phyloP scores from a whole-genome alignment of 2,113 vertebrate genomes.

The Ceyx cyanopectus region DNA sequence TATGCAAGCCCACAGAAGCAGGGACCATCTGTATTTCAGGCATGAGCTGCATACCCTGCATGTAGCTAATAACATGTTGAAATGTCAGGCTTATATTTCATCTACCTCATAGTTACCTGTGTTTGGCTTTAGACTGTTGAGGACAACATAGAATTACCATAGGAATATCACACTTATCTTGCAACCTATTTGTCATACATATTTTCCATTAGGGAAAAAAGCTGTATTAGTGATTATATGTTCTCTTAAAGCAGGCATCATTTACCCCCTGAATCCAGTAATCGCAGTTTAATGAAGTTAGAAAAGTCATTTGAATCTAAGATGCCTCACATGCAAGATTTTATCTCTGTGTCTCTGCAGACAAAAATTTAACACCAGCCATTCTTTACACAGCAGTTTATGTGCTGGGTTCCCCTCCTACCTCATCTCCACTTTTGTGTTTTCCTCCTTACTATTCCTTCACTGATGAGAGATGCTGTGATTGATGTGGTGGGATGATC shows the following conservation, averaged over 20 bases:
- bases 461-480: neutral
- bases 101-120: neutral
- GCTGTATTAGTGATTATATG: conserved; percentile 2
- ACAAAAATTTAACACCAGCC: neutral
- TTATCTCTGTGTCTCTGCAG: neutral
- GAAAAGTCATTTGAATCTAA: neutral
- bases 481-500: neutral
- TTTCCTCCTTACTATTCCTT: neutral
- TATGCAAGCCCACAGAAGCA: neutral
- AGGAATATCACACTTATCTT: conserved; percentile 6
- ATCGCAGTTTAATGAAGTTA: conserved; percentile 31
- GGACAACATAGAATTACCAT: conserved; percentile 35
- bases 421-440: neutral
- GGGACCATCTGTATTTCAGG: neutral
- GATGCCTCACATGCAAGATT: neutral
- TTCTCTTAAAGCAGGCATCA: conserved; percentile 1
- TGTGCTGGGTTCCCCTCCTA: neutral
- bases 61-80: neutral
- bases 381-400: neutral
- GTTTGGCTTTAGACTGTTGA: neutral
- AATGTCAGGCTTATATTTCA: neutral
- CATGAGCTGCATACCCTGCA: neutral
- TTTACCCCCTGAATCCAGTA: conserved; percentile 19
- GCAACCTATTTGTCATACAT: neutral
- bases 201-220: neutral